phyloP scores from a whole-genome alignment of 2,113 vertebrate genomes.

The Centropus bengalensis region DNA sequence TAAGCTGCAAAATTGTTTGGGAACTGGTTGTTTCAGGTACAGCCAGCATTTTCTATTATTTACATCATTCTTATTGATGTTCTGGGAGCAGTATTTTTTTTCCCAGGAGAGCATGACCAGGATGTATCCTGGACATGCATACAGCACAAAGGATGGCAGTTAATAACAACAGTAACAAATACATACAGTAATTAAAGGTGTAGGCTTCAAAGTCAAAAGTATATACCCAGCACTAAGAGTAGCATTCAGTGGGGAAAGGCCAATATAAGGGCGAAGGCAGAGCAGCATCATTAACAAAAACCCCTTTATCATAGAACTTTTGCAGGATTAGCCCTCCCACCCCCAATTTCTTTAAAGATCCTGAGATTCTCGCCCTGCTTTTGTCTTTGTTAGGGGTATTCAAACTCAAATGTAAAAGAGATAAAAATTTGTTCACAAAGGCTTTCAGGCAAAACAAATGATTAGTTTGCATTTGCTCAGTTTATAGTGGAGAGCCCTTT shows the following conservation, averaged over 20 bases:
- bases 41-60: not conserved
- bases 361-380: not conserved
- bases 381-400: not conserved
- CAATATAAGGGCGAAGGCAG: not conserved
- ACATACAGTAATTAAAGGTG: not conserved
- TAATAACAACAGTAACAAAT: not conserved
- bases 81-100: not conserved
- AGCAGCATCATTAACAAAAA: not conserved
- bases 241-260: not conserved
- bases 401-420: not conserved
- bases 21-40: conserved; percentile 10
- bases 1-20: not conserved
- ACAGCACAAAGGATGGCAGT: not conserved
- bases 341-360: not conserved
- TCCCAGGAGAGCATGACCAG: not conserved
- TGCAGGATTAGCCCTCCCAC: fast-evolving
- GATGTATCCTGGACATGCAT: not conserved
- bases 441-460: not conserved
- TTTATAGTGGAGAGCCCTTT: not conserved
- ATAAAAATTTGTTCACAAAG: not conserved
- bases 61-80: not conserved
- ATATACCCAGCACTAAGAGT: not conserved
- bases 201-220: not conserved
- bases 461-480: not conserved
- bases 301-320: not conserved